These are phyloP conservation scores for Ciconia nigra DNA, from an alignment of 2,797 vertebrate genomes.

Conservation along the genomic window DNA sequence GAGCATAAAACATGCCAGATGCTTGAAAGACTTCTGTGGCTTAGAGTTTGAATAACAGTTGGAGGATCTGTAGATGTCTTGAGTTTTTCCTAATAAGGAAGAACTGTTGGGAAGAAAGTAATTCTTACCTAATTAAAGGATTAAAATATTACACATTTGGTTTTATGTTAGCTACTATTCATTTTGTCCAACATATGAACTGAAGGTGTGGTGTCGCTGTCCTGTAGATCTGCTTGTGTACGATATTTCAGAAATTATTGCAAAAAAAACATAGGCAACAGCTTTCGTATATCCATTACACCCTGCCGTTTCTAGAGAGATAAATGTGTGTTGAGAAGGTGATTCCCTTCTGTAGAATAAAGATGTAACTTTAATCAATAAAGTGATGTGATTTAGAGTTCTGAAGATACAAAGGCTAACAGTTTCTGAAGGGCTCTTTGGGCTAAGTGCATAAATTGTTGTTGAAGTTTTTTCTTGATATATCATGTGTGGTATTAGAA, in stretches of 20 bases:
- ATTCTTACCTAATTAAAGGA: constrained; percentile 31
- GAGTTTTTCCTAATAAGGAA: constrained; percentile 31
- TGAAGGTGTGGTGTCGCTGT: background rate
- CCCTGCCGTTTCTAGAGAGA: background rate
- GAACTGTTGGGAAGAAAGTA: background rate
- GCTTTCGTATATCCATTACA: background rate
- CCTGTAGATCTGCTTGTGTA: background rate
- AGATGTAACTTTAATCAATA: background rate
- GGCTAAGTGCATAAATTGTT: background rate
- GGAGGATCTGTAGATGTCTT: constrained; percentile 22
- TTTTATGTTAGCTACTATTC: background rate
- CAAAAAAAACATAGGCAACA: background rate
- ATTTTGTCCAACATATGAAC: accelerated
- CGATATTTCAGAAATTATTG: background rate
- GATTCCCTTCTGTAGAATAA: background rate
- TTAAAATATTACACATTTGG: background rate
- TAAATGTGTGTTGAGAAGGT: background rate
- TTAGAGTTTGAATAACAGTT: constrained; percentile 28
- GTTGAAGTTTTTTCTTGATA: background rate
- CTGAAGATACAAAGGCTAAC: background rate
- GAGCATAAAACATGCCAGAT: constrained; percentile 36
- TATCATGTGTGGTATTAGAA: accelerated
- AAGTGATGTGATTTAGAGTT: background rate
- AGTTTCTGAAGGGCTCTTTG: background rate
- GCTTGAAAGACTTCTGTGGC: constrained; percentile 16